A percentile compares a stretch with the other conserved stretches of the same genome.
phyloP scores from a whole-genome alignment of 1,140 invertebrate genomes.

The Drosophila pruinosa region DNA sequence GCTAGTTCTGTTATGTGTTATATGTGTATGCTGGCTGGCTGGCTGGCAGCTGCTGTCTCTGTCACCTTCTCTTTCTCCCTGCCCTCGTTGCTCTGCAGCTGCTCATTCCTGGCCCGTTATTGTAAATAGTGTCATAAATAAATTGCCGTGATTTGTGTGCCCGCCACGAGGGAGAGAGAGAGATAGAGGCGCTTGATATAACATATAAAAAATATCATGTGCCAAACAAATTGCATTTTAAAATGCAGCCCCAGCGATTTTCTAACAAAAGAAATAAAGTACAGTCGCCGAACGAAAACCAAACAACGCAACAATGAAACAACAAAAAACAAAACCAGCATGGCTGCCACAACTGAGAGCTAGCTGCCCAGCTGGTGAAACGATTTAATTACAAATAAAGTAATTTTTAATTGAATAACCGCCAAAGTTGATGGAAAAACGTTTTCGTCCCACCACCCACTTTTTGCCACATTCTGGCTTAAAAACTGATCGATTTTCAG shows the following conservation, averaged over 20 bases:
- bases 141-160: constrained; percentile 76
- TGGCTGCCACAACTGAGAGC: constrained; percentile 32
- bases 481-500: constrained; percentile 62
- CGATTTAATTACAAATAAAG: constrained; percentile 82
- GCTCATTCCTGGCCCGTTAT: constrained; percentile 30
- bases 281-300: constrained; percentile 24
- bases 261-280: constrained; percentile 58
- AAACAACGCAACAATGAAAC: not conserved
- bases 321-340: constrained; percentile 29
- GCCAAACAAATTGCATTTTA: constrained; percentile 69
- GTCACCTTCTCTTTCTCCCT: not conserved
- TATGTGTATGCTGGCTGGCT: constrained; percentile 36
- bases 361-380: constrained; percentile 28
- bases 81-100: not conserved
- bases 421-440: constrained; percentile 75
- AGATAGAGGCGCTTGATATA: not conserved
- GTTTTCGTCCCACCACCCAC: constrained; percentile 18
- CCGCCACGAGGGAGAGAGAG: constrained; percentile 37
- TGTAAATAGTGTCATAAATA: constrained; percentile 82
- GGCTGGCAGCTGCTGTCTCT: constrained; percentile 50
- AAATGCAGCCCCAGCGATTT: constrained; percentile 70
- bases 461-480: constrained; percentile 22
- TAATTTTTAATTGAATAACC: constrained; percentile 82
- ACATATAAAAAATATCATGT: constrained; percentile 49
- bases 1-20: constrained; percentile 18